phyloP scores from a whole-genome alignment of 2,113 vertebrate species.

The Tragelaphus buxtoni region DNA sequence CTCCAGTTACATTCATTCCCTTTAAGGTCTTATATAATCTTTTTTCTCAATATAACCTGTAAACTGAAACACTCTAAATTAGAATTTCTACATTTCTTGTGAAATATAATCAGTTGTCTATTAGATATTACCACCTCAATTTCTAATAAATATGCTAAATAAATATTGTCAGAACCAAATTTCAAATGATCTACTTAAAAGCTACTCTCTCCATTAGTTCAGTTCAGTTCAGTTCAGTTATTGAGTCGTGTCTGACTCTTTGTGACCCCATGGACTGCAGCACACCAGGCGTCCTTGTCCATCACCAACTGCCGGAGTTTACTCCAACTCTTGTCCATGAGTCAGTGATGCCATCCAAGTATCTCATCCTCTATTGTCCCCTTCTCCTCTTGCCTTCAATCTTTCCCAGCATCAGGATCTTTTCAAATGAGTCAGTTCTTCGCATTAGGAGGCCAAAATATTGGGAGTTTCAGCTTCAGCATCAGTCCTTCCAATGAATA shows the following conservation, averaged over 20 bases:
- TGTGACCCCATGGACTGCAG: not conserved
- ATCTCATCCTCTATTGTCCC: not conserved
- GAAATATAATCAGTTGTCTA: not conserved
- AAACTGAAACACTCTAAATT: not conserved
- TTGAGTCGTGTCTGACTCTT: not conserved
- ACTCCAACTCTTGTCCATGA: not conserved
- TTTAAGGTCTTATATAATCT: not conserved
- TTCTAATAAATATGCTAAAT: not conserved
- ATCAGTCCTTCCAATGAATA: not conserved
- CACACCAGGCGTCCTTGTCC: not conserved
- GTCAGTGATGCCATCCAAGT: not conserved
- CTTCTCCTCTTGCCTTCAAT: not conserved
- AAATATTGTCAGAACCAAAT: not conserved
- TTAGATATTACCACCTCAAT: not conserved
- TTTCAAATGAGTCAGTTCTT: not conserved
- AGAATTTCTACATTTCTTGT: not conserved
- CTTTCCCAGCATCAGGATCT: not conserved
- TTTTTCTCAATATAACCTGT: not conserved
- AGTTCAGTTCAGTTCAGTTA: not conserved
- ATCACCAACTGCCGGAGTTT: not conserved
- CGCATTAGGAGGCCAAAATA: not conserved
- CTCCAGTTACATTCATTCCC: not conserved
- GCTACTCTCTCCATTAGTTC: not conserved
- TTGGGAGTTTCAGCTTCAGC: not conserved
- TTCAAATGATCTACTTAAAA: not conserved